Percentiles rank a stretch among this genome's conserved stretches.
phyloP scores from a whole-genome alignment of 2,113 vertebrate species.

The Rhabdomys dilectus region DNA sequence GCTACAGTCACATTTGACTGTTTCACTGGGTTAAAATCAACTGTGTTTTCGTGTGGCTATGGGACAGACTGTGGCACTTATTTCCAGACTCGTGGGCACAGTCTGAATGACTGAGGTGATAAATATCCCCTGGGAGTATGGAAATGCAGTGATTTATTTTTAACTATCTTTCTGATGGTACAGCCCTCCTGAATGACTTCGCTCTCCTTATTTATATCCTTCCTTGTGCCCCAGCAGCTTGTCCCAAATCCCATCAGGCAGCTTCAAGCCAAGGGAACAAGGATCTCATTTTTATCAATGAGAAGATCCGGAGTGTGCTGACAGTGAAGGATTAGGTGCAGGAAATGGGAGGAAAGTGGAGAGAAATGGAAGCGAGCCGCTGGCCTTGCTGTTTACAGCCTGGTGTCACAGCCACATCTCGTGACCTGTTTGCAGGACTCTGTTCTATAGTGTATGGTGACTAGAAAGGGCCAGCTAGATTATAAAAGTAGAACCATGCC shows the following conservation, averaged over 20 bases:
- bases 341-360: background rate
- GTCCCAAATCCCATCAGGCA: background rate
- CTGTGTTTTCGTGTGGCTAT: background rate
- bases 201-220: background rate
- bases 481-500: background rate
- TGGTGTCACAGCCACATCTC: conserved; percentile 79
- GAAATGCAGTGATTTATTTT: background rate
- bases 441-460: background rate
- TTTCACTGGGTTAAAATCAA: conserved; percentile 35
- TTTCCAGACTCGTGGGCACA: conserved; percentile 15
- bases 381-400: background rate
- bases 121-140: background rate
- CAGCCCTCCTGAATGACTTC: background rate
- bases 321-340: conserved; percentile 17
- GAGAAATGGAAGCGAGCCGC: background rate
- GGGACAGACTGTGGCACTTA: conserved; percentile 11
- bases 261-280: background rate
- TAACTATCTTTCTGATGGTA: background rate
- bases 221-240: background rate
- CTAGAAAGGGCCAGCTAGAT: conserved; percentile 62
- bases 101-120: conserved; percentile 1
- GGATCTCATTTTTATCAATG: conserved; percentile 31
- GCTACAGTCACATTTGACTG: background rate
- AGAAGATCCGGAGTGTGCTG: background rate
- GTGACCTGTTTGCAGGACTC: conserved; percentile 81